Base-by-base conservation (phyloP, 2,797 vertebrate species). In the Margarornis squamiger region DNA sequence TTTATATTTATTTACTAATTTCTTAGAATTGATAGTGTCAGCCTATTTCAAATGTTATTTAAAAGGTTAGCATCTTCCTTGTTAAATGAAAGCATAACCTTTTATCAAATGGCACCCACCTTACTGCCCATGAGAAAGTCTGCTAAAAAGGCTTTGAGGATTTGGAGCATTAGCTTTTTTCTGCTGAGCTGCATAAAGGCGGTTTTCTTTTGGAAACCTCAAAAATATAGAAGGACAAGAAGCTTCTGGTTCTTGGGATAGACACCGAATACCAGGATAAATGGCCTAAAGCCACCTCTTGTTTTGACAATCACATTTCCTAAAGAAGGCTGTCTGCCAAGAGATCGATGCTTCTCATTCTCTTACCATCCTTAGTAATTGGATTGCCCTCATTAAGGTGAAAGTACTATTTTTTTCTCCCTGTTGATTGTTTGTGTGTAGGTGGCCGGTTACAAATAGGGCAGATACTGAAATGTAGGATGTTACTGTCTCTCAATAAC, bases 371-470 rank as follows among this genome's bases (percentile, higher is more conserved):
- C 84, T 68, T 88, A 90, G 94, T 98, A 97, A 98, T 97, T 96
- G 94, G 97, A 97, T 98, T 97, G 88, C 86, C 87, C 90, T 97
- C 95, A 97, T 97, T 97, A 96, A 94, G 93, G 95, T 96, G 94
- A 93, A 91, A 97, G 96, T 86, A 68, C 92, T 80, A 90, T 45
- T n/a, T 92, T 79, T 96, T 85, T 67, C 73, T 88, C 74, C 72
- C 78, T 79, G 67, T 91, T 96, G 93, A 93, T 94, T 96, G 90
- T 88, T 91, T 93, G 78, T 74, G 68, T 86, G 93, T 97, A 93
- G 86, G 84, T 96, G 83, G 94, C 87, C 85, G 61, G 89, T 88
- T 94, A 97, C 86, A 96, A 97, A 83, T 93, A 89, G 95, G 90
- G 77, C 92, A 92, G 83, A 88, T 87, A 54, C 51, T 67, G 74